Evolutionary conservation across 2,888 invertebrate genomes (phyloP), one percentile per base, ranked within the genome.

Genomic region (Hemithea aestivaria): DNA sequence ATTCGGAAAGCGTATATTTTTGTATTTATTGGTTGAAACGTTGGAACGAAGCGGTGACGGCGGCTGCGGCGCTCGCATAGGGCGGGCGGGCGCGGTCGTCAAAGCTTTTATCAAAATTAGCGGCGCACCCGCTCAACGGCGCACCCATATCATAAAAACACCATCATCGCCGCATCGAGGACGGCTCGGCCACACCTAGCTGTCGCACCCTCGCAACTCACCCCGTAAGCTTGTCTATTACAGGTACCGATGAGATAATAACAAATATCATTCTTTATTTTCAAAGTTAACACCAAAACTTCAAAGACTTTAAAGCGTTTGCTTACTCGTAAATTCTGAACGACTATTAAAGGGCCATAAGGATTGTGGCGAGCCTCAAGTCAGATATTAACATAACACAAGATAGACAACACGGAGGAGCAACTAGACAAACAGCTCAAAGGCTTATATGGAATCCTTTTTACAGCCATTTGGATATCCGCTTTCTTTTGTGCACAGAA

Each of bases 21-120:
- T 4, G 16, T 30, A 31, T 35, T 73, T 75, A 73, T 73, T 67
- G 72, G 71, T 63, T 16, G 5, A 5, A 16, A 16, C 16, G 16
- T 16, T 5, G 3, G 16, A 16, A 16, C 16, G 57, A 60, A 62
- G 63, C 55, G 68, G 68, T 65, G 72, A 66, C 58, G 61, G 62
- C 58, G 51, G 59, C 26, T 52, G 56, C 30, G 34, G 45, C 29
- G 51, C 16, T 16, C 16, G 56, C 58, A 28, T 6, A 26, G 25
- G 53, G 45, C 50, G 55, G 36, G 53, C 60, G 74, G 84, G 85
- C 59, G 84, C 75, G 85, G 80, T 75, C 77, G 75, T 66, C 73
- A 77, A 78, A 66, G 87, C 87, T 87, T 87, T 87, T 85, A 87
- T 82, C 84, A 73, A 85, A 87, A 87, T 87, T 82, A 82, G 82